A percentile compares a stretch with the other conserved stretches of the same genome.
Evolutionary conservation across 2,797 vertebrate genomes (phyloP).

Genomic region (Anguilla anguilla): DNA sequence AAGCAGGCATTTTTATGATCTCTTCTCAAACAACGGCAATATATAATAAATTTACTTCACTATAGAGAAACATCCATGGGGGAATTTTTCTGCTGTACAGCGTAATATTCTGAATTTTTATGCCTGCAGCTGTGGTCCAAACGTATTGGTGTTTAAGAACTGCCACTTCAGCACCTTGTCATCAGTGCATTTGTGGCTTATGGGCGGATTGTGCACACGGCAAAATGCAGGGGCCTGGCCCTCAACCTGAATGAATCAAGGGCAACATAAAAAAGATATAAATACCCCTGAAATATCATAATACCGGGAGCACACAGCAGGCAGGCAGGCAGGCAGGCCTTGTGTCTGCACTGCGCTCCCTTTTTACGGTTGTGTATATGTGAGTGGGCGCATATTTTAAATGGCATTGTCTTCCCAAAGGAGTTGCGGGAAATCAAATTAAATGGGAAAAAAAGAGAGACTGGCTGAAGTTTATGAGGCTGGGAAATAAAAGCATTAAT

Average conservation of each 20-base stretch:
- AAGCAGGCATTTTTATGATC: neutral
- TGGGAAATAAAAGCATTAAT: constrained; percentile 59
- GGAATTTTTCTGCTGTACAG: neutral
- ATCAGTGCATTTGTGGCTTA: constrained; percentile 2
- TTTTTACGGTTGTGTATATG: neutral
- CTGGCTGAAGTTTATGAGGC: constrained; percentile 50
- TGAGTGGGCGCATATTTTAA: constrained; percentile 53
- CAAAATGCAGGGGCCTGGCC: neutral
- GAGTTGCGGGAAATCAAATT: constrained; percentile 54
- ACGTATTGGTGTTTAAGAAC: neutral
- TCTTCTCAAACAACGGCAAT: neutral
- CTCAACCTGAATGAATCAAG: neutral
- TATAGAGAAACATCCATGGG: neutral
- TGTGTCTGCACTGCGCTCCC: neutral
- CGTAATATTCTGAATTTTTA: neutral
- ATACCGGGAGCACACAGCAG: neutral
- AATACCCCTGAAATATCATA: neutral
- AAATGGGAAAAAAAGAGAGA: constrained; percentile 48
- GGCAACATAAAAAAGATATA: neutral
- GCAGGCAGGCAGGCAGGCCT: neutral
- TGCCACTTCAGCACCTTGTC: neutral
- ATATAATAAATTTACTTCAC: neutral
- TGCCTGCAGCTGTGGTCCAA: neutral
- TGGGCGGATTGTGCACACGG: neutral
- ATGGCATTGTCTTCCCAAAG: constrained; percentile 54